Base-by-base conservation (phyloP, 2,113 vertebrate genomes). In the Myocastor coypus region DNA sequence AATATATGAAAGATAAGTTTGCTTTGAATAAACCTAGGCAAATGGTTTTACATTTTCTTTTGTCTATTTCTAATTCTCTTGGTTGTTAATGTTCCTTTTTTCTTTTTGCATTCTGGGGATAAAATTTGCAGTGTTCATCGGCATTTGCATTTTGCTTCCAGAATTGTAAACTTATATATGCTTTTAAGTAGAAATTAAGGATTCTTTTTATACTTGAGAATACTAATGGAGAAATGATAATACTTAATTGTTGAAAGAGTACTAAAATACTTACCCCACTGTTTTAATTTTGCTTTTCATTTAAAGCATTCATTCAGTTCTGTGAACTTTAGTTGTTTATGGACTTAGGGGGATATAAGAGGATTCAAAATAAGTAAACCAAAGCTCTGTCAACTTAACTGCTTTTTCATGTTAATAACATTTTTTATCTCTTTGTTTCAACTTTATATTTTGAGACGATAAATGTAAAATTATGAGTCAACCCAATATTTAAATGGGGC, bases 161-260 rank as follows among this genome's bases (percentile, higher is more conserved):
- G 92, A 89, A 91, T 61, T 83, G n/a, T 69, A 95, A 94, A 77
- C 3, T 37, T 20, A 80, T 94, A 90, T 96, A 37, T 93, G 64
- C 46, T 95, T 98, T 97, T 96, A 78, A 91, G 46, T 95, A 92
- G 63, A 89, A 94, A 77, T 94, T 92, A 89, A 85, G 64, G 75
- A 83, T 93, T 87, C n/a, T 89, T 96, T 90, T 94, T 26, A 17
- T 88, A 95, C 81, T 87, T 46, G 24, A 93, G 68, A 96, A 73
- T 95, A 63, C 42, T 80, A 52, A 46, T 91, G 28, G 84, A 88
- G 69, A 92, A 80, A 85, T 96, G 84, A 84, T 96, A 87, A 96
- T 92, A 83, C 16, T 83, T 94, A 46, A 83, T 87, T 87, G 66
- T 95, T 94, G 87, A 91, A 64, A 77, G 57, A 30, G 7, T 93